A percentile compares a stretch with the other conserved stretches of the same genome.
These are phyloP conservation scores for Cylindroiulus punctatus DNA, from an alignment of 2,888 invertebrate genomes.

Conservation along the genomic window DNA sequence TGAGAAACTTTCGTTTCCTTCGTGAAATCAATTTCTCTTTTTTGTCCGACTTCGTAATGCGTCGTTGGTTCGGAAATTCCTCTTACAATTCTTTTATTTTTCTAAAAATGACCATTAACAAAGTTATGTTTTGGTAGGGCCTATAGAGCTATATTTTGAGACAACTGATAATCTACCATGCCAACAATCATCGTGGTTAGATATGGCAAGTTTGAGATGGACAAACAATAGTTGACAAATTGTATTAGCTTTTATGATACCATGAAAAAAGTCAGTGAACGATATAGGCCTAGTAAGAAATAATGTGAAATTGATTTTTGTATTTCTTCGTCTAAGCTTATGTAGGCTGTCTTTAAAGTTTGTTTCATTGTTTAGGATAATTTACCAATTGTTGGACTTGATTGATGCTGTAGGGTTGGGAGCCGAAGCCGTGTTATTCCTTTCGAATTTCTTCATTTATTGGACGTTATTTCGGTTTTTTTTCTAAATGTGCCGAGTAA, in stretches of 20 bases:
- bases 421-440: neutral
- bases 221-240: neutral
- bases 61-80: neutral
- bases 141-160: too few species aligned
- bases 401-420: neutral
- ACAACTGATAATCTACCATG: too few species aligned
- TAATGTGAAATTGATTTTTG: neutral
- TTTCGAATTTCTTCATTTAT: neutral
- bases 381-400: neutral
- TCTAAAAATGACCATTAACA: neutral
- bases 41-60: neutral
- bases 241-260: neutral
- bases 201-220: neutral
- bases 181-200: too few species aligned
- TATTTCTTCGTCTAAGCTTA: neutral
- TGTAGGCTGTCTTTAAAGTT: neutral
- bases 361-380: constrained; percentile 1
- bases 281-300: neutral
- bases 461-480: neutral
- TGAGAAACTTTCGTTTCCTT: neutral
- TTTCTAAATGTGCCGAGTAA: neutral
- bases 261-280: neutral
- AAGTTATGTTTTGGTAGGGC: neutral
- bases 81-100: neutral
- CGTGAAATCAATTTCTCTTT: neutral